These are phyloP conservation scores for Riptortus pedestris DNA, from an alignment of 1,140 invertebrate species.

Conservation along the genomic window DNA sequence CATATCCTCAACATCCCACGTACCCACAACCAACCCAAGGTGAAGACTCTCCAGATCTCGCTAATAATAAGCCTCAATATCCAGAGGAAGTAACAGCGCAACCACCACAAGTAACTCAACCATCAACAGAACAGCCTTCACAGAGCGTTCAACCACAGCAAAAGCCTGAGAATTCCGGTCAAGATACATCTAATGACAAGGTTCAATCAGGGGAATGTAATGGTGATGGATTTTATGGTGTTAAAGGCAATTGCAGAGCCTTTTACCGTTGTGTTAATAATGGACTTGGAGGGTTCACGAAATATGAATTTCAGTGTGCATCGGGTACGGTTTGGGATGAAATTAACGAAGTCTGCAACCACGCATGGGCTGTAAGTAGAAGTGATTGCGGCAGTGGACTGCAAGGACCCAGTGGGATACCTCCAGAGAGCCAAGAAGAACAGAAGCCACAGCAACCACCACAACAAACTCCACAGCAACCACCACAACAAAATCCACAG, in stretches of 20 bases:
- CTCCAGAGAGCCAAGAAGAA: neutral
- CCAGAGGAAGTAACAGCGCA: conserved; percentile 11
- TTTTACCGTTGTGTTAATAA: conserved; percentile 57
- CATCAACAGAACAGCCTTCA: conserved; percentile 26
- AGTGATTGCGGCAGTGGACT: conserved; percentile 28
- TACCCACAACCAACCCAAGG: conserved; percentile 9
- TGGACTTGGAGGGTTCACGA: conserved; percentile 43
- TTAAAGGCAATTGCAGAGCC: conserved; percentile 49
- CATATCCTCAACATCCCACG: conserved; percentile 10
- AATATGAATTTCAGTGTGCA: conserved; percentile 52
- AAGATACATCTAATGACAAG: neutral
- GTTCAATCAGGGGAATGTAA: conserved; percentile 23
- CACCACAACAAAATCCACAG: neutral
- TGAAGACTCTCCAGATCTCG: neutral
- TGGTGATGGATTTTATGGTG: conserved; percentile 45
- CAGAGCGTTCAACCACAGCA: conserved; percentile 20
- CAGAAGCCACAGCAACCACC: neutral
- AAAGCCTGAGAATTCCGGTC: conserved; percentile 41
- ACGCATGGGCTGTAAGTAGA: conserved; percentile 43
- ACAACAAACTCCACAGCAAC: neutral
- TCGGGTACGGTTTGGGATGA: conserved; percentile 55
- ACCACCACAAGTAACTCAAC: conserved; percentile 22
- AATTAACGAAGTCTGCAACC: conserved; percentile 48
- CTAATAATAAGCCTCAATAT: neutral
- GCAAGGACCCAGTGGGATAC: conserved; percentile 3